Base-by-base conservation (phyloP, 2,888 invertebrate species). In the Ochropleura plecta region DNA sequence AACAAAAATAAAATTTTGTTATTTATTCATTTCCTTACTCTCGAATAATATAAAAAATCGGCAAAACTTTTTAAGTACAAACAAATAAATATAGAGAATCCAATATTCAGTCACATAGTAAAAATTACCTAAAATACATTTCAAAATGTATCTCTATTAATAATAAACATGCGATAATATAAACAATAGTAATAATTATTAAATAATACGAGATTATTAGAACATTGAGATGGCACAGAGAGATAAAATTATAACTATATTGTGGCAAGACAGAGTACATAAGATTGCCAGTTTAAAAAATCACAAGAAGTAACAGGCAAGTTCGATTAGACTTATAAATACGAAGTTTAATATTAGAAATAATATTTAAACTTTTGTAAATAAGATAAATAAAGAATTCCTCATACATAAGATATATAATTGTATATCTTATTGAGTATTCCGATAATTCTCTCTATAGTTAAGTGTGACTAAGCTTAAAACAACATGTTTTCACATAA, bases 61-160 rank as follows among this genome's bases (percentile, higher is more conserved):
- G 90, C 89, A 91, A 91, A 91, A 90, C 90, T 88, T 88, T 90
- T 92, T 95, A 95, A 95, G 95, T 95, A 95, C 95, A 94, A 95
- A 93, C 91, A 92, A 88, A 92, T 90, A 93, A 93, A 93, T 93
- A 92, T 85, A 92, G 86, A 90, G 89, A 91, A 88, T 91, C 88
- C 87, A 85, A 90, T 91, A 89, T 91, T 95, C 95, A 95, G 95
- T 95, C 95, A 91, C 89, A 92, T 90, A 88, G 83, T 91, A 88
- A 88, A 88, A 90, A 86, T 83, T 88, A 87, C 75, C 82, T 89
- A 87, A 85, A 86, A 88, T 84, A 83, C 86, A 86, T 78, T 81
- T 57, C 69, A 77, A 83, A 79, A 78, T 86, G 82, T 84, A 83
- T 78, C 68, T 76, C 53, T 78, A 78, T 79, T 76, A 66, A 76